Evolutionary conservation across 2,113 vertebrate genomes (phyloP).

Genomic region (Mirounga angustirostris): DNA sequence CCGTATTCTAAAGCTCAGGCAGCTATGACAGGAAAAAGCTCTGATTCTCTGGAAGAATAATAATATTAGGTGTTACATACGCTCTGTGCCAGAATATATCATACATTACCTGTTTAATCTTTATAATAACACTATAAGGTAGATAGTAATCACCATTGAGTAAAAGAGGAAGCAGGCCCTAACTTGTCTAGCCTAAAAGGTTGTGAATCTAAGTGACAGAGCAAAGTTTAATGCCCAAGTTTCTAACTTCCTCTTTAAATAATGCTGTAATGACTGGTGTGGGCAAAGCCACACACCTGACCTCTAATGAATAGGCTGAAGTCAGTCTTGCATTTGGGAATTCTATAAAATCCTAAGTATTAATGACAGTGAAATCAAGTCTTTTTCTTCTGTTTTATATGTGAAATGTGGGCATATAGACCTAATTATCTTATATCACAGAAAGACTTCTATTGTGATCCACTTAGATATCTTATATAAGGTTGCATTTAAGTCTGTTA

Average conservation of each 20-base stretch:
- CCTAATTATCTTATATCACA: not conserved
- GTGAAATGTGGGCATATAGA: not conserved
- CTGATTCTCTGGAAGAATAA: not conserved
- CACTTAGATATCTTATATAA: conserved; percentile 14
- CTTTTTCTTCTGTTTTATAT: conserved; percentile 24
- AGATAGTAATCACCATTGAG: not conserved
- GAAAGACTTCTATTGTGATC: not conserved
- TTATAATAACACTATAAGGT: not conserved
- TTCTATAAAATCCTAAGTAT: conserved; percentile 6
- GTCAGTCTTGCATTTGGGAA: not conserved
- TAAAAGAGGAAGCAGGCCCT: conserved; percentile 22
- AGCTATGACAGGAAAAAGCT: not conserved
- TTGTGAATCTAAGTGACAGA: not conserved
- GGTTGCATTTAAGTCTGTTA: conserved; percentile 16
- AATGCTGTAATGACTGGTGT: not conserved
- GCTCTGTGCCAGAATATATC: not conserved
- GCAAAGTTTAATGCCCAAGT: conserved; percentile 8
- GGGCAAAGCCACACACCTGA: not conserved
- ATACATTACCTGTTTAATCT: not conserved
- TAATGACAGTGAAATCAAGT: not conserved
- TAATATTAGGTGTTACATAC: not conserved
- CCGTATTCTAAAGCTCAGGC: not conserved
- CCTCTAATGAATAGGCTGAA: not conserved
- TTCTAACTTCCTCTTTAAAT: not conserved
- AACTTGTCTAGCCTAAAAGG: not conserved